phyloP scores from a whole-genome alignment of 2,888 invertebrate species.

The Camponotus fellah region DNA sequence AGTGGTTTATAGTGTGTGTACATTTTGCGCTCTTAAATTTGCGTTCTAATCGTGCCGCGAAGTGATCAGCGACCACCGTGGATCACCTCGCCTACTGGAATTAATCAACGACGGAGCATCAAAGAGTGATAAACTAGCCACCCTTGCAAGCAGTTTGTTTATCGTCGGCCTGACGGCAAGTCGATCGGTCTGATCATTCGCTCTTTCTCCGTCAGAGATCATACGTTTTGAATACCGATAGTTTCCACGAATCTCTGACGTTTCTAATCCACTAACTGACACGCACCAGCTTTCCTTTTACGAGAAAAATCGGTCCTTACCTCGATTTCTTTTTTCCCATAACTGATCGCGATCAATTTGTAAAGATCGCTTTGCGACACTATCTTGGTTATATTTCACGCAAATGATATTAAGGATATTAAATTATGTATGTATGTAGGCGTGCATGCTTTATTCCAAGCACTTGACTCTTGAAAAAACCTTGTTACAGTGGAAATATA shows the following conservation, averaged over 20 bases:
- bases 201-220: conserved; percentile 65
- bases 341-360: neutral
- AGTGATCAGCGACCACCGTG: conserved; percentile 65
- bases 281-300: conserved; percentile 73
- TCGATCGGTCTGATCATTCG: conserved; percentile 67
- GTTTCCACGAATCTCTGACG: conserved; percentile 78
- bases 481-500: neutral
- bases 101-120: conserved; percentile 84
- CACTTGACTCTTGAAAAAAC: neutral
- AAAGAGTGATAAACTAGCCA: conserved; percentile 80
- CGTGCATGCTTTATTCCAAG: neutral
- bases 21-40: conserved; percentile 25
- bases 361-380: neutral
- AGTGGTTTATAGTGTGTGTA: conserved; percentile 20
- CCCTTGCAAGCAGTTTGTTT: conserved; percentile 81
- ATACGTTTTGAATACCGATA: conserved; percentile 66
- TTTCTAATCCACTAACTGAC: conserved; percentile 78
- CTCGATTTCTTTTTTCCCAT: neutral
- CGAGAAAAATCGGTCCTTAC: conserved; percentile 45
- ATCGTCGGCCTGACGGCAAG: conserved; percentile 76
- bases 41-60: conserved; percentile 59
- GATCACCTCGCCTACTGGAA: conserved; percentile 79
- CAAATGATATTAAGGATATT: neutral
- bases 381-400: neutral
- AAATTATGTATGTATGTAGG: neutral